phyloP scores from a whole-genome alignment of 2,113 vertebrate species.

The Excalfactoria chinensis region DNA sequence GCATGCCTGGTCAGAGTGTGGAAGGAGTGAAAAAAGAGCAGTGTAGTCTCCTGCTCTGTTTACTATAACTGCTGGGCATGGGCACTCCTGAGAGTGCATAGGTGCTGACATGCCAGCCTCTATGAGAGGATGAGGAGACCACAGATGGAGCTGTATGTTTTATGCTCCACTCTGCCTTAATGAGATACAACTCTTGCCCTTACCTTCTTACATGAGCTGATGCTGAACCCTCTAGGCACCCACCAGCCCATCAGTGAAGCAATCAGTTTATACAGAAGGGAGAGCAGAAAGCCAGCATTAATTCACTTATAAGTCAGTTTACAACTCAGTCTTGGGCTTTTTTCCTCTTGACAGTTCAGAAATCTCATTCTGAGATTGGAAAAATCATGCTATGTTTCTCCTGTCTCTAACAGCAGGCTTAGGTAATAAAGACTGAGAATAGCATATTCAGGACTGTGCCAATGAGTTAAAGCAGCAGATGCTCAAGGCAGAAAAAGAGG shows the following conservation, averaged over 20 bases:
- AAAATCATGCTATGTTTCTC: slow-evolving; percentile 2
- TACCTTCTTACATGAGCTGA: neutral
- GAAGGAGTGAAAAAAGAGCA: neutral
- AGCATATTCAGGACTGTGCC: neutral
- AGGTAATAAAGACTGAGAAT: slow-evolving; percentile 33
- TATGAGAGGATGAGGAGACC: neutral
- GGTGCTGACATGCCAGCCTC: neutral
- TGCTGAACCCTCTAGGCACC: neutral
- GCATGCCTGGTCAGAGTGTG: neutral
- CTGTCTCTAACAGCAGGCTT: slow-evolving; percentile 1
- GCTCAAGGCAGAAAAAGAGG: neutral
- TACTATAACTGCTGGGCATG: fast-evolving
- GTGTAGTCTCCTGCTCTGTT: neutral
- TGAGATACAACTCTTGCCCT: neutral
- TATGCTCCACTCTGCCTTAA: neutral
- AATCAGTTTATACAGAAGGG: neutral
- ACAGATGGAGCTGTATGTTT: neutral
- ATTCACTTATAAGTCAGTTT: neutral
- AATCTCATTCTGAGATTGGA: neutral
- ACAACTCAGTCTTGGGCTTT: neutral
- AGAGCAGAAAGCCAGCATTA: neutral
- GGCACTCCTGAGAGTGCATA: too few relatives aligned
- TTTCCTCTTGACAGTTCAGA: neutral
- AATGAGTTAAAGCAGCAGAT: neutral
- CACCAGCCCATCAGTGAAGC: neutral